A percentile compares a stretch with the other conserved stretches of the same genome.
Conservation (phyloP, 2,888 invertebrate genomes). For the Philereme vetulata region DNA sequence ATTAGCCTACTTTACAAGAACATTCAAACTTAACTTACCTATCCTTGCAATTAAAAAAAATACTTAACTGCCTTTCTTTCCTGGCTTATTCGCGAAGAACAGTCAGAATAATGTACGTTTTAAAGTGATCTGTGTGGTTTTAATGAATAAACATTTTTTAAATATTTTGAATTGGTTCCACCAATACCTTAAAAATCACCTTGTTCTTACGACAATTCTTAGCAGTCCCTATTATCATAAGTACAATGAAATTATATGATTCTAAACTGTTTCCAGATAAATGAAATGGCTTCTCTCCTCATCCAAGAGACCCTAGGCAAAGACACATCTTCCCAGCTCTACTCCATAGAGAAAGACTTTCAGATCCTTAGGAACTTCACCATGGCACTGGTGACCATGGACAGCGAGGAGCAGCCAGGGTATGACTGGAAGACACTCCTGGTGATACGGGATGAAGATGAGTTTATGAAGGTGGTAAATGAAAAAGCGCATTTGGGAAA, state of each 20-base stretch:
- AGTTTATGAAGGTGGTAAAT: conserved; percentile 55
- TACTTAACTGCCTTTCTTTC: too few relatives aligned
- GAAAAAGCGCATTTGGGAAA: conserved; percentile 61
- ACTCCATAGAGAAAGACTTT: conserved; percentile 66
- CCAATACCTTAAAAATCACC: too few relatives aligned
- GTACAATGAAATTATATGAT: background rate
- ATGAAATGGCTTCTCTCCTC: conserved; percentile 72
- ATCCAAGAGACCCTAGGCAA: conserved; percentile 75
- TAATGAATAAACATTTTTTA: too few relatives aligned
- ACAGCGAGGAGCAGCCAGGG: conserved; percentile 38
- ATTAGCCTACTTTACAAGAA: too few relatives aligned
- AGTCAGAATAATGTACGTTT: too few relatives aligned
- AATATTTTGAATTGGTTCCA: too few relatives aligned
- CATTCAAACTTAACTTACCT: too few relatives aligned
- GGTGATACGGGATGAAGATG: conserved; percentile 52
- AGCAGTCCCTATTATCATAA: too few relatives aligned
- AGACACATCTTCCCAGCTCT: conserved; percentile 64
- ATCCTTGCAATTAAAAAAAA: too few relatives aligned
- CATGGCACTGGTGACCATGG: conserved; percentile 47
- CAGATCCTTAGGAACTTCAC: conserved; percentile 63
- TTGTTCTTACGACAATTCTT: too few relatives aligned
- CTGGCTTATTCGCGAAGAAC: too few relatives aligned
- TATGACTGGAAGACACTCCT: conserved; percentile 61
- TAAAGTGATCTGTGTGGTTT: too few relatives aligned
- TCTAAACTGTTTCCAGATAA: conserved; percentile 58